Percentiles rank a stretch among this genome's conserved stretches.
These are phyloP conservation scores for Gymnodraco acuticeps DNA, from an alignment of 2,797 vertebrate genomes.

Conservation along the genomic window DNA sequence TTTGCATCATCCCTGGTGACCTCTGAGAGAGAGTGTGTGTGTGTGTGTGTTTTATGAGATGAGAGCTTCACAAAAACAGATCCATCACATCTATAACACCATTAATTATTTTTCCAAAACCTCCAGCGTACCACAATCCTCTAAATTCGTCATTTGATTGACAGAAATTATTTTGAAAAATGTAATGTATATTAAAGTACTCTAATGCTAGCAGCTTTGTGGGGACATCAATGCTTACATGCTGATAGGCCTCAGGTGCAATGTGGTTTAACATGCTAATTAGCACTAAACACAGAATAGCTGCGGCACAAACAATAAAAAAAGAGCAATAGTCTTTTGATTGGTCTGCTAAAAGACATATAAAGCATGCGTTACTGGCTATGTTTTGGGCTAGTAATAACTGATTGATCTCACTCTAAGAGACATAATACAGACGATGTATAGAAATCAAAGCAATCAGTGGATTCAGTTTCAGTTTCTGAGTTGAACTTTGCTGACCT, in stretches of 20 bases:
- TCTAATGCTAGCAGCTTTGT: no score
- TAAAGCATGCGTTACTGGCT: no score
- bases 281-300: neutral
- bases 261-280: neutral
- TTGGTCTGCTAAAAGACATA: neutral
- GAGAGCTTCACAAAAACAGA: neutral
- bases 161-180: neutral
- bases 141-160: neutral
- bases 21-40: constrained; percentile 39
- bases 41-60: constrained; percentile 29
- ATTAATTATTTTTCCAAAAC: no score
- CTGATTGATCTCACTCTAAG: no score
- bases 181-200: neutral
- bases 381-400: neutral
- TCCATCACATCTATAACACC: neutral
- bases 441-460: neutral
- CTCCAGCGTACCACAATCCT: neutral
- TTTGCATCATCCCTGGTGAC: constrained; percentile 46
- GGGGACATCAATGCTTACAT: neutral
- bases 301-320: neutral
- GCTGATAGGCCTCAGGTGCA: neutral
- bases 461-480: neutral
- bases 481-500: neutral
- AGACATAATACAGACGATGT: neutral
- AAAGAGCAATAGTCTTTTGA: neutral